phyloP scores from a whole-genome alignment of 2,113 vertebrate species.

The Channa maculata region DNA sequence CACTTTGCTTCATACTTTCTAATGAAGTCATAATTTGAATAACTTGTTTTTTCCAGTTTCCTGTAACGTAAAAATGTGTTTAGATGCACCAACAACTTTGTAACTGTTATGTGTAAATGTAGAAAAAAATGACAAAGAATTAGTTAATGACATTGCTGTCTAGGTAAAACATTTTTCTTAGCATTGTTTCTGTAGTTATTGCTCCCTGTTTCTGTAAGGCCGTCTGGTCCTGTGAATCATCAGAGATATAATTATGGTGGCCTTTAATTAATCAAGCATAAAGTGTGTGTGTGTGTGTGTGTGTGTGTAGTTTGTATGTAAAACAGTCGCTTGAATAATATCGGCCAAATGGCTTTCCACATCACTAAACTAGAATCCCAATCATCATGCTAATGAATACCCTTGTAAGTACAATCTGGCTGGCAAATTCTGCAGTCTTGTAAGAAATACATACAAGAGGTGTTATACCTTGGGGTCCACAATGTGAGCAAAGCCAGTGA shows the following conservation, averaged over 20 bases:
- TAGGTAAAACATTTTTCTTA: not conserved
- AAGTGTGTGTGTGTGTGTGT: too few species aligned
- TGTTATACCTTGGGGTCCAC: not conserved
- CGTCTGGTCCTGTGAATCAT: not conserved
- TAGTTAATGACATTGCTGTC: not conserved
- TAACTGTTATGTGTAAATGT: too few species aligned
- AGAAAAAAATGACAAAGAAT: too few species aligned
- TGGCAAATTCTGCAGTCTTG: not conserved
- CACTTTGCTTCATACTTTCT: too few species aligned
- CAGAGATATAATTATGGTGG: too few species aligned
- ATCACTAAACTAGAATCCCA: not conserved
- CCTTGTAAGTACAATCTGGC: not conserved
- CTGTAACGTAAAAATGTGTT: too few species aligned
- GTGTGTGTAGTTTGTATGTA: too few species aligned
- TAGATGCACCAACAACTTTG: too few species aligned
- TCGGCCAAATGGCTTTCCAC: not conserved
- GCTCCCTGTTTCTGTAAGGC: not conserved
- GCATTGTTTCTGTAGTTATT: not conserved
- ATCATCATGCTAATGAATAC: not conserved
- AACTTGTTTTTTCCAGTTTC: too few species aligned
- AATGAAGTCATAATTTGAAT: too few species aligned
- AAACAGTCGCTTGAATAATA: not conserved
- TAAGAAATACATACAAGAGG: not conserved
- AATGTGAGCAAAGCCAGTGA: not conserved
- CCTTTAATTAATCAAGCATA: not conserved